Evolutionary conservation across 2,797 vertebrate genomes (phyloP), one percentile per base, ranked within the genome.

Genomic region (Pangasius larnaudii): DNA sequence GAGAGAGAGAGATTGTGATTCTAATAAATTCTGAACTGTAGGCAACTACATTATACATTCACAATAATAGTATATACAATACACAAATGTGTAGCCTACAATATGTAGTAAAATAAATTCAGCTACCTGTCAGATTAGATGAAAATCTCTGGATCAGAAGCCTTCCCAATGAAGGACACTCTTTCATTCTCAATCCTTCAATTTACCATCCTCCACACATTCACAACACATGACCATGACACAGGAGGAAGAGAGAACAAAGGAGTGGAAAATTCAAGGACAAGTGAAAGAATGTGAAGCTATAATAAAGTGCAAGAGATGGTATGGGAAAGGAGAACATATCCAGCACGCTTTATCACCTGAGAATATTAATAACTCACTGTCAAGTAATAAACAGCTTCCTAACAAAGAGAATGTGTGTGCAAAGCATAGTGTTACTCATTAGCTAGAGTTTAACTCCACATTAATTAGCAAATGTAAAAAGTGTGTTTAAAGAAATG

Each of bases 381-480:
- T 16, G 42, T 51, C 49, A 77, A 46, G 49, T 51, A 58, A 58
- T 36, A 77, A 56, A 79, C 9, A 80, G 74, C 33, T 58, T 58
- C 18, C 30, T 33, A 58, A 39, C 51, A 59, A 27, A 19, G 14
- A 11, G 5, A 7, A 36, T 3, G 39, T 1, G n/a, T 2, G 3
- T n/a, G 33, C 22, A 36, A 1, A 33, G 49, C 24, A 79, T 59
- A 3, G 14, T 53, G 16, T 6, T 69, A 83, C 75, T 72, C 63
- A 83, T 74, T 80, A 61, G 61, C 42, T 63, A 51, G 33, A 74
- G 33, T 81, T 77, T 65, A 87, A 72, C 65, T 82, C 72, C 74
- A 56, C 6, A 39, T 22, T 85, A 56, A 85, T 72, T 56, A 36
- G 30, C 27, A 18, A 39, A 39, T 72, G 36, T 56, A 39, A 16